Evolutionary conservation across 2,797 vertebrate species (phyloP), one percentile per base, ranked within the genome.

Genomic region (Enteromius thamalakanensis): DNA sequence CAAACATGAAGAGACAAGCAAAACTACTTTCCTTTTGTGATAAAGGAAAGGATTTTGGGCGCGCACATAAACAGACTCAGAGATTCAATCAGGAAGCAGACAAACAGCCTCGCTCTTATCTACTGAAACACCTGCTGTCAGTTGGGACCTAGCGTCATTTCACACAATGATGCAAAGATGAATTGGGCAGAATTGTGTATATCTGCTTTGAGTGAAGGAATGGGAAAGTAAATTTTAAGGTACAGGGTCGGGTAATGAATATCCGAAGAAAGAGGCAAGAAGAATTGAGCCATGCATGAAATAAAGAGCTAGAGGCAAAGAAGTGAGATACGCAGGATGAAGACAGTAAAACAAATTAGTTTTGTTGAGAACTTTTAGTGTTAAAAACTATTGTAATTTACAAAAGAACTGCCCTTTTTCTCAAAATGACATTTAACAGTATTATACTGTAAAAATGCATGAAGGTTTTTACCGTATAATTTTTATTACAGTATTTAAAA

Each of bases 101-200:
- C 67, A 49, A 78, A 77, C 84, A 83, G 65, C 82, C 78, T 84
- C 42, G 19, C 62, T 84, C 84, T 89, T 89, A 87, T 88, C 89
- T 79, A 40, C 71, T 40, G 82, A 84, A 89, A 87, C 87, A 89
- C 84, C 83, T 86, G 86, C 79, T 26, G 32, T 84, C 85, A 76
- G 78, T 69, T 80, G 65, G 70, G 76, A 69, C 47, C 49, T 19
- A 26, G 26, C 71, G 76, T 62, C 42, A 80, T 83, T 84, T 85
- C 60, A 84, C 32, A 10, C 49, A 72, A 64, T 78, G 58, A 85
- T 82, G 26, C 10, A 32, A 45, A 84, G 26, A 77, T 32, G 19
- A 83, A 70, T 69, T 80, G 81, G 65, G 79, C 62, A 34, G 60
- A 9, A 81, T 74, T 84, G 55, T n/a, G 65, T 67, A 37, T 15